phyloP scores from a whole-genome alignment of 2,888 invertebrate genomes.

The Oasisia sp. region DNA sequence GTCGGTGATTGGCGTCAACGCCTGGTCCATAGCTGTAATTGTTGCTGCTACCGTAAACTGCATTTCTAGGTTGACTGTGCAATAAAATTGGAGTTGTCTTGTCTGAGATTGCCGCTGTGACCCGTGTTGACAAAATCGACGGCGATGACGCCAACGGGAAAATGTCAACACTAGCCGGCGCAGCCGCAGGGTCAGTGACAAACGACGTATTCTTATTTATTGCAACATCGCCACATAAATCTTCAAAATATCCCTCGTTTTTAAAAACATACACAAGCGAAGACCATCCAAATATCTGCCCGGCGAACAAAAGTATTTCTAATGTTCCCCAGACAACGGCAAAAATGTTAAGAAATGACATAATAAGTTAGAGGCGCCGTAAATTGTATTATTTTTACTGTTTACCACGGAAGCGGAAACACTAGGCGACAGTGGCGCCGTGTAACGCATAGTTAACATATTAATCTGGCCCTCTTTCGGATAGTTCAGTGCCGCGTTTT shows the following conservation, averaged over 20 bases:
- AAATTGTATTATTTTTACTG: neutral
- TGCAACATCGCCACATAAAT: conserved; percentile 23
- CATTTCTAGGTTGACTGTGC: neutral
- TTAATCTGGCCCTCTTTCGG: neutral
- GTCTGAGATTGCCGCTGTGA: neutral
- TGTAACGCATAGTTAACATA: neutral
- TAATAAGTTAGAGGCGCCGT: neutral
- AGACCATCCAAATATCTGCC: conserved; percentile 46
- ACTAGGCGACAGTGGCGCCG: neutral
- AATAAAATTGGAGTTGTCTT: neutral
- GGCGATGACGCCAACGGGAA: neutral
- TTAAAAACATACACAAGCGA: conserved; percentile 47
- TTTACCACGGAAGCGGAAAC: neutral
- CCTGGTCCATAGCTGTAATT: neutral
- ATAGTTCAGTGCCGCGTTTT: too few species aligned
- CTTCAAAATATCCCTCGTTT: conserved; percentile 40
- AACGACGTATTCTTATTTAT: conserved; percentile 4
- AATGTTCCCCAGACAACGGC: conserved; percentile 41
- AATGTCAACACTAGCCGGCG: neutral
- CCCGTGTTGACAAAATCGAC: neutral
- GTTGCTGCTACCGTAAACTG: neutral
- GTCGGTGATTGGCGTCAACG: neutral
- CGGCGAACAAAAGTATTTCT: conserved; percentile 44
- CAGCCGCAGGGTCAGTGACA: neutral
- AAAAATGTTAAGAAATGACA: conserved; percentile 19